Evolutionary conservation across 2,888 invertebrate genomes (phyloP).

Genomic region (Heliconius ismenius): DNA sequence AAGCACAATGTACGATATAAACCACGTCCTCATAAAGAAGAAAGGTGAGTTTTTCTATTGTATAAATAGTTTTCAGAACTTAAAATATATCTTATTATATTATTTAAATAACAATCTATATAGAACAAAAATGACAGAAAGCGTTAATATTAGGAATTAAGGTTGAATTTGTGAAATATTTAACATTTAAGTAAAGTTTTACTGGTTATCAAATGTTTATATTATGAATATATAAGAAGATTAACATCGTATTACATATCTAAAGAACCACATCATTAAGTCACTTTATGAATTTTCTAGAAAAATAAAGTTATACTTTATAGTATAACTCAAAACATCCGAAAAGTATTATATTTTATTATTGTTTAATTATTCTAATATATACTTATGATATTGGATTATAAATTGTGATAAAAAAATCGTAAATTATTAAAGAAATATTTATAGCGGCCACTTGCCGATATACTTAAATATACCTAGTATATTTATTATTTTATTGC

Average conservation of each 20-base stretch:
- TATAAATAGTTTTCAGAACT: constrained; percentile 1
- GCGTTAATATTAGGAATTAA: too few relatives aligned
- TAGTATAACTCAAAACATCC: not conserved
- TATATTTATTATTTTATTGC: not conserved
- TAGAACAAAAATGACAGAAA: too few relatives aligned
- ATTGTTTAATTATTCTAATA: not conserved
- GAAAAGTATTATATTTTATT: not conserved
- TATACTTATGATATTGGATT: not conserved
- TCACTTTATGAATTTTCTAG: not conserved
- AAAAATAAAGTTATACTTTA: not conserved
- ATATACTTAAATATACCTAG: not conserved
- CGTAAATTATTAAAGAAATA: not conserved
- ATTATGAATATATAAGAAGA: too few relatives aligned
- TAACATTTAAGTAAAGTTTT: too few relatives aligned
- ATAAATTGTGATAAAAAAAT: not conserved
- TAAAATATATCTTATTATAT: too few relatives aligned
- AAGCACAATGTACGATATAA: constrained; percentile 60
- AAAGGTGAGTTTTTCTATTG: constrained; percentile 49
- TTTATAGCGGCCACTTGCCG: not conserved
- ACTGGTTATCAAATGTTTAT: too few relatives aligned
- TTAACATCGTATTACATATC: too few relatives aligned
- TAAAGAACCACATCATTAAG: too few relatives aligned
- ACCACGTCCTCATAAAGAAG: constrained; percentile 50
- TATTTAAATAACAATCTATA: too few relatives aligned
- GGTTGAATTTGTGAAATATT: too few relatives aligned